These are phyloP conservation scores for Rotaria socialis DNA, from an alignment of 2,888 invertebrate species.

Conservation along the genomic window DNA sequence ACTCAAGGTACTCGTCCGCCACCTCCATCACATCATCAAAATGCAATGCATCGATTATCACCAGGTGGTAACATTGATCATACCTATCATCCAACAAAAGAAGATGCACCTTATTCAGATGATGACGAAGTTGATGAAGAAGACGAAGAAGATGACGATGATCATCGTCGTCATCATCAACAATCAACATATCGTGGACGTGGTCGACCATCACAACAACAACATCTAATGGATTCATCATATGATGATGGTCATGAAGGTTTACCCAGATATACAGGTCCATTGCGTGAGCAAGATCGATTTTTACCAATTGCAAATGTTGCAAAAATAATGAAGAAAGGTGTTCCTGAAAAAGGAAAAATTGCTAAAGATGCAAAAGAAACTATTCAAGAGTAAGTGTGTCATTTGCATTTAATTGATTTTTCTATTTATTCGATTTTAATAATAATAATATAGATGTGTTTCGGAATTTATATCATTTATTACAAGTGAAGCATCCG, in stretches of 20 bases:
- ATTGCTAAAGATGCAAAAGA: slow-evolving; percentile 97
- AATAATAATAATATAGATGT: slow-evolving; percentile 63
- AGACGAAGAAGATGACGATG: neutral
- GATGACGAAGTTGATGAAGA: neutral
- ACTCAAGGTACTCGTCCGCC: slow-evolving; percentile 9
- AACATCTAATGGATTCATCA: neutral
- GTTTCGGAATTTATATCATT: slow-evolving; percentile 98
- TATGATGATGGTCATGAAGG: neutral
- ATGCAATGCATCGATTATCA: neutral
- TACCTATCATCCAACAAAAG: neutral
- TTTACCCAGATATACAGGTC: slow-evolving; percentile 25
- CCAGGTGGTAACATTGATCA: neutral
- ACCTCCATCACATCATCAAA: neutral
- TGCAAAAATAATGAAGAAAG: slow-evolving; percentile 96
- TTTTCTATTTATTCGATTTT: neutral
- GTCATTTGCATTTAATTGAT: neutral
- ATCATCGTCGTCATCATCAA: neutral
- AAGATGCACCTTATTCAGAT: neutral
- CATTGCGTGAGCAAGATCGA: slow-evolving; percentile 70
- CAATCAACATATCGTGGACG: slow-evolving; percentile 1
- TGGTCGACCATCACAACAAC: slow-evolving; percentile 8
- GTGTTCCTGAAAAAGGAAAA: slow-evolving; percentile 92
- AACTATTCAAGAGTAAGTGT: slow-evolving; percentile 78
- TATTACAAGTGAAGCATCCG: slow-evolving; percentile 96
- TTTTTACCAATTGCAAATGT: slow-evolving; percentile 98